Percentiles rank a stretch among this genome's conserved stretches.
Conservation (phyloP, 2,797 vertebrate genomes). For the Dendrocincla tyrannina region DNA sequence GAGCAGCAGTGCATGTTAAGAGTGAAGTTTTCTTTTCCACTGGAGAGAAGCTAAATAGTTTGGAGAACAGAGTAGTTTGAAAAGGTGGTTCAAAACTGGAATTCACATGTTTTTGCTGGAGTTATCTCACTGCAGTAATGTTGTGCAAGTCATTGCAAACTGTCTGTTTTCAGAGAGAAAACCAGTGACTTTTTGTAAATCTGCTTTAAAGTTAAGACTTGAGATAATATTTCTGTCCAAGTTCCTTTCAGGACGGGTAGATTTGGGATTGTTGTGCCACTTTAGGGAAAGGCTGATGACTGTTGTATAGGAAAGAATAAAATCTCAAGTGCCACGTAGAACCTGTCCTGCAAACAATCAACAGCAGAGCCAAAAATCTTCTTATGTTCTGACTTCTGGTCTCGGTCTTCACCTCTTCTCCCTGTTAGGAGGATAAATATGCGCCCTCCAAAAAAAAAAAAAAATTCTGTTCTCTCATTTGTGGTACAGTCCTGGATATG, state of each 20-base stretch:
- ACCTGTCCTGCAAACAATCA: neutral
- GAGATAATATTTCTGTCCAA: neutral
- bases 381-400: neutral
- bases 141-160: neutral
- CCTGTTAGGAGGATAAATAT: neutral
- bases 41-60: neutral
- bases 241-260: neutral
- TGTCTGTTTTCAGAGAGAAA: neutral
- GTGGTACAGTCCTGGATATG: neutral
- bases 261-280: neutral
- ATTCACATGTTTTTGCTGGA: neutral
- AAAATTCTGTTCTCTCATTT: neutral
- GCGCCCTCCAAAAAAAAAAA: no score
- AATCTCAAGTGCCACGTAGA: neutral
- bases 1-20: fast-evolving
- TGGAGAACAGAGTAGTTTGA: neutral
- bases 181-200: neutral
- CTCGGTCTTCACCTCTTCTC: neutral
- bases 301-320: neutral
- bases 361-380: neutral
- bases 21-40: neutral
- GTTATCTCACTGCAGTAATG: neutral
- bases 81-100: neutral
- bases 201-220: neutral
- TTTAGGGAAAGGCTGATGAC: neutral